Conservation (phyloP, 2,888 invertebrate genomes). For the Chydorus sphaericus region DNA sequence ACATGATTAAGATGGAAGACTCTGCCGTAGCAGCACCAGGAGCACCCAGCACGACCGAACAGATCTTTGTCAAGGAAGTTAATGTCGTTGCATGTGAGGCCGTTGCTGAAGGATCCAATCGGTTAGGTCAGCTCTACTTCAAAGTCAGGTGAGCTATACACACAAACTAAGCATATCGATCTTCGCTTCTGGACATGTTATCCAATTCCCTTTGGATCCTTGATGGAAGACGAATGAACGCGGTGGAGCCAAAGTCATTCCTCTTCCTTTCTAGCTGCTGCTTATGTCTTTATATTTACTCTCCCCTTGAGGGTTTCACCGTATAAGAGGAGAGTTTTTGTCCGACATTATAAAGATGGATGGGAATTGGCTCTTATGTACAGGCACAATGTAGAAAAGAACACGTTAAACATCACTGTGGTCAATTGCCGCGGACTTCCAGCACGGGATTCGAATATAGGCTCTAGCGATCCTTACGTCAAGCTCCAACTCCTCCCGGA, state of each 20-base stretch:
- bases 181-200: not conserved
- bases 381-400: constrained; percentile 80
- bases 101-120: constrained; percentile 40
- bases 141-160: constrained; percentile 49
- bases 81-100: constrained; percentile 27
- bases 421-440: constrained; percentile 79
- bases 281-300: not conserved
- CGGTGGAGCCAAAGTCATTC: no score
- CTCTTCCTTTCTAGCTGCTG: no score
- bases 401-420: constrained; percentile 79
- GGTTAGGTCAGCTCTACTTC: constrained; percentile 76
- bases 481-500: constrained; percentile 94
- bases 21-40: no score
- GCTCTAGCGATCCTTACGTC: constrained; percentile 89
- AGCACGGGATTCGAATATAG: constrained; percentile 60
- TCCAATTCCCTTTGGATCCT: no score
- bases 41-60: no score
- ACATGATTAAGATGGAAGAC: constrained; percentile 26
- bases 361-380: no score
- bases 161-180: no score
- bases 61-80: constrained; percentile 28
- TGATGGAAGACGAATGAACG: no score
- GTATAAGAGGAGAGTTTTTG: not conserved
- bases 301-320: not conserved
- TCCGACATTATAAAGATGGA: not conserved